Percentiles rank a stretch among this genome's conserved stretches.
These are phyloP conservation scores for Nomada lathburiana DNA, from an alignment of 2,888 invertebrate genomes.

Conservation along the genomic window DNA sequence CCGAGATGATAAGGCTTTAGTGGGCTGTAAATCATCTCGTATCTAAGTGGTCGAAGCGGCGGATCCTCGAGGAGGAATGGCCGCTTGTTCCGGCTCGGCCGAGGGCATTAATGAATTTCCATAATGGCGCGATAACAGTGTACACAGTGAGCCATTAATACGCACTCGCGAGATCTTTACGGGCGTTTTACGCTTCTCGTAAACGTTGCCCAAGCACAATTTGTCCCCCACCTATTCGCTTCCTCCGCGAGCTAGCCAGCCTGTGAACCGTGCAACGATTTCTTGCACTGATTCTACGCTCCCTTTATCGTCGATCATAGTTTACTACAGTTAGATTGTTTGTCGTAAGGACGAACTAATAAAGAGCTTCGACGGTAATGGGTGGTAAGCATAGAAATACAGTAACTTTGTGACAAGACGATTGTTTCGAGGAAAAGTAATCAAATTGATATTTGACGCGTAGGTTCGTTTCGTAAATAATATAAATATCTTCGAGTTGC, in stretches of 20 bases:
- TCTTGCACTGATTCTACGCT: background rate
- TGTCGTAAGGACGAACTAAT: no score
- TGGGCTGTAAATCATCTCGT: constrained; percentile 54
- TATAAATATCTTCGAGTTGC: no score
- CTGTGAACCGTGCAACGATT: background rate
- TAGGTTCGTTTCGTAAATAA: no score
- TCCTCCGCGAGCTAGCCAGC: background rate
- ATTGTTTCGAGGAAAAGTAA: no score
- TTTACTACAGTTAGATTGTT: background rate
- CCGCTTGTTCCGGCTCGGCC: constrained; percentile 35
- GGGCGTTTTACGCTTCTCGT: constrained; percentile 59
- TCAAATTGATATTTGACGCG: no score
- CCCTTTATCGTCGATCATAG: background rate
- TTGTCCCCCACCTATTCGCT: constrained; percentile 34
- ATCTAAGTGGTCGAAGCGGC: constrained; percentile 52
- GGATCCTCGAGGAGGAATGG: constrained; percentile 48
- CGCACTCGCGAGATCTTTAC: constrained; percentile 61
- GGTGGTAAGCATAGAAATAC: no score
- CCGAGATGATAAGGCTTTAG: constrained; percentile 53
- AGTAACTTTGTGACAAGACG: no score
- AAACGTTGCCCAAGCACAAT: constrained; percentile 50
- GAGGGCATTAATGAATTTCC: constrained; percentile 60
- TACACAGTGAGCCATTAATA: constrained; percentile 59
- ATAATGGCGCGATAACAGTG: constrained; percentile 61
- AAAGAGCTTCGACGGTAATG: no score